Conservation (phyloP, 1,140 invertebrate species). For the Drosophila parvula region DNA sequence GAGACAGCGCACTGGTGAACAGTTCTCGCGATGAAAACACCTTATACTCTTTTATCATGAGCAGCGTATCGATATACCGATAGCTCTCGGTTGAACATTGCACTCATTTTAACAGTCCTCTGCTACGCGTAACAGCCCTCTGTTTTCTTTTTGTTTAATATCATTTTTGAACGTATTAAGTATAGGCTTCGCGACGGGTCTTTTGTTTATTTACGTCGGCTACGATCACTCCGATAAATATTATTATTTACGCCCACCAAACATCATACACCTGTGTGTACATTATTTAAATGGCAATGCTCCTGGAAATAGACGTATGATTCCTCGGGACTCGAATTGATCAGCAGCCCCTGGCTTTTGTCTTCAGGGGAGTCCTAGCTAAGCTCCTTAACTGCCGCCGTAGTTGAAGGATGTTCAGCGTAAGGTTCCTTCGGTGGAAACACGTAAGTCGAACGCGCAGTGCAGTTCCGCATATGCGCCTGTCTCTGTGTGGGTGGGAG, state of each 20-base stretch:
- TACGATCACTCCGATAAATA: neutral
- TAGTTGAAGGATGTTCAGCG: neutral
- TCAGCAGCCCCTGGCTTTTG: neutral
- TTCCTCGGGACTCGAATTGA: constrained; percentile 4
- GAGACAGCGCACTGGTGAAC: neutral
- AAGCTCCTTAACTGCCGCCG: too few species aligned
- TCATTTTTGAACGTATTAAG: neutral
- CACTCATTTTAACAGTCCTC: constrained; percentile 26
- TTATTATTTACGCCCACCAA: neutral
- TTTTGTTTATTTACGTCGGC: neutral
- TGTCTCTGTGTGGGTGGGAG: neutral
- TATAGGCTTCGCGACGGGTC: neutral
- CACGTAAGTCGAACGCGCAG: constrained; percentile 67
- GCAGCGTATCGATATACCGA: constrained; percentile 12
- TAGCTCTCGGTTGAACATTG: neutral
- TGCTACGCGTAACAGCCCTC: neutral
- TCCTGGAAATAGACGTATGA: constrained; percentile 30
- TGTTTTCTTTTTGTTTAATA: constrained; percentile 25
- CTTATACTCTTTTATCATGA: neutral
- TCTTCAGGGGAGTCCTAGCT: neutral
- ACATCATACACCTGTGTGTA: constrained; percentile 23
- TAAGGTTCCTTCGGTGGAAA: constrained; percentile 17
- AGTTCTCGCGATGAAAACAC: neutral
- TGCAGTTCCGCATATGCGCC: constrained; percentile 8
- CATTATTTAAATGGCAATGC: constrained; percentile 31